phyloP scores from a whole-genome alignment of 2,888 invertebrate genomes.

The Mythimna albipuncta region DNA sequence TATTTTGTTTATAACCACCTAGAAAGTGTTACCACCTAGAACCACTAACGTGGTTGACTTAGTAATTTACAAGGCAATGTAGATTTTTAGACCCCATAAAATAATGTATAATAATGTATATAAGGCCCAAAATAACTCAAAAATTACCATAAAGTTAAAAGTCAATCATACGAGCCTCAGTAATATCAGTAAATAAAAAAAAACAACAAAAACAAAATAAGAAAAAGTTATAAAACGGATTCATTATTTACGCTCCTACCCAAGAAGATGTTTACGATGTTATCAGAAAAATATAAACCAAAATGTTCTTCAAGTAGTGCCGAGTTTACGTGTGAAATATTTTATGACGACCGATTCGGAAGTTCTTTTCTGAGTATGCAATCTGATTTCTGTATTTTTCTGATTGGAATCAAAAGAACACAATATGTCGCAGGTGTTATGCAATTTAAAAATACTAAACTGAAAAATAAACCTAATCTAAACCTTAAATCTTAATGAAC shows the following conservation, averaged over 20 bases:
- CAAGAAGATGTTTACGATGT: constrained; percentile 56
- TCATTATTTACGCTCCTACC: constrained; percentile 54
- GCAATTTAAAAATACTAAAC: not conserved
- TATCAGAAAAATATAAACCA: constrained; percentile 64
- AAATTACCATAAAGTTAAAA: constrained; percentile 24
- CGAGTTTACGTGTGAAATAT: constrained; percentile 52
- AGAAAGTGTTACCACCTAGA: too few species aligned
- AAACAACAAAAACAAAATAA: constrained; percentile 39
- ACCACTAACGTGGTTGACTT: too few species aligned
- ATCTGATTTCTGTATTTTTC: constrained; percentile 24
- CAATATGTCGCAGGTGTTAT: not conserved
- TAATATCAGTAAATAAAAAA: constrained; percentile 36
- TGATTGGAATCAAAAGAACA: constrained; percentile 5
- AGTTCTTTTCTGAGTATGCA: constrained; percentile 7
- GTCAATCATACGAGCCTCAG: constrained; percentile 22
- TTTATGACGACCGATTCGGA: constrained; percentile 46
- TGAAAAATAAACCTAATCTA: not conserved
- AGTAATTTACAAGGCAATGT: too few species aligned
- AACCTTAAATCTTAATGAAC: too few species aligned
- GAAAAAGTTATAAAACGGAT: constrained; percentile 47
- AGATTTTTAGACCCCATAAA: too few species aligned
- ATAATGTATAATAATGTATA: too few species aligned
- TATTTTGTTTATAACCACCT: too few species aligned
- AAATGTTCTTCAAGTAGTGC: constrained; percentile 47
- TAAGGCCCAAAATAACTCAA: not conserved